Conservation (phyloP, 1,140 invertebrate species). For the Drosophila novamexicana region DNA sequence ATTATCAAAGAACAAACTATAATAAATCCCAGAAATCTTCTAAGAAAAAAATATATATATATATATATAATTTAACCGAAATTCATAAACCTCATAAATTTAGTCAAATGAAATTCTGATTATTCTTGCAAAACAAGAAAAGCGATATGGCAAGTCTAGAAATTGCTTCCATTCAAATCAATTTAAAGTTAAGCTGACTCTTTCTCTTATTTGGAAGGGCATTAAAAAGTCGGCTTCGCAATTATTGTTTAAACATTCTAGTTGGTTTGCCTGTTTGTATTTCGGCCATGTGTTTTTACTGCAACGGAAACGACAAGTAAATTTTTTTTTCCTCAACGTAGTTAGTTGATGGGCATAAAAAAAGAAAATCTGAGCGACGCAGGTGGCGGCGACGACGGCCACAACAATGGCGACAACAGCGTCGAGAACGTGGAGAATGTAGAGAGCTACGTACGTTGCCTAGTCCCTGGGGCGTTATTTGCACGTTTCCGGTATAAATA, state of each 20-base stretch:
- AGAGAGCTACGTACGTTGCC: constrained; percentile 63
- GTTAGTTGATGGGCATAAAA: constrained; percentile 75
- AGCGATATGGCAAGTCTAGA: too few species aligned
- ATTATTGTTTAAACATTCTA: background rate
- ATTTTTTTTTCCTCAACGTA: constrained; percentile 70
- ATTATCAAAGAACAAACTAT: too few species aligned
- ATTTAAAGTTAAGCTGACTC: too few species aligned
- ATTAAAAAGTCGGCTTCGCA: constrained; percentile 15
- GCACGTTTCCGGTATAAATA: constrained; percentile 82
- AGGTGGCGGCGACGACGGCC: constrained; percentile 54
- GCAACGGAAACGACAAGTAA: constrained; percentile 80
- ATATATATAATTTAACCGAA: too few species aligned
- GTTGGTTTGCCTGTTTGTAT: constrained; percentile 69
- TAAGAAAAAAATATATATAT: too few species aligned
- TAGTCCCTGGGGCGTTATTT: constrained; percentile 80
- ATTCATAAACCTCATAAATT: too few species aligned
- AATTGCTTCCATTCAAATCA: too few species aligned
- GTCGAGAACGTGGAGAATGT: constrained; percentile 22
- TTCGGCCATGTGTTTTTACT: constrained; percentile 79
- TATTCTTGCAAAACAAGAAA: too few species aligned
- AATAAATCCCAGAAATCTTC: too few species aligned
- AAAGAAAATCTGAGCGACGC: constrained; percentile 56
- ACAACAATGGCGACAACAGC: constrained; percentile 66
- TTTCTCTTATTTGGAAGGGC: constrained; percentile 3
- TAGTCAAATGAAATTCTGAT: too few species aligned